Conservation (phyloP, 2,113 vertebrate species). For the Platysteira castanea region DNA sequence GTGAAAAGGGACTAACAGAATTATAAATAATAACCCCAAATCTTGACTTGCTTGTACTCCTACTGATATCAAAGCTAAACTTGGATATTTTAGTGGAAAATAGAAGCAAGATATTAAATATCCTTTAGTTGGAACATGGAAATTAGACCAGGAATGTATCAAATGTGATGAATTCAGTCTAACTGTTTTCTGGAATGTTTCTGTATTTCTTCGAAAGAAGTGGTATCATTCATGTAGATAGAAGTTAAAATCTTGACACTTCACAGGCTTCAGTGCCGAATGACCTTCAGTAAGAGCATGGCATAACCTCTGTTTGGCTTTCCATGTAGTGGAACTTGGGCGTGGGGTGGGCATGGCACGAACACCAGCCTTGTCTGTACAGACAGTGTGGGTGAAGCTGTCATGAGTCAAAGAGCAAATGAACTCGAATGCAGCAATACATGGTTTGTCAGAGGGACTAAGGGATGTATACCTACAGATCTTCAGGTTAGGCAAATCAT, state of each 20-base stretch:
- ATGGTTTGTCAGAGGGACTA: not conserved
- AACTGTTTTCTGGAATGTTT: not conserved
- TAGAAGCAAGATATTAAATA: not conserved
- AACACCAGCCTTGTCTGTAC: not conserved
- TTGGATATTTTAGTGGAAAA: not conserved
- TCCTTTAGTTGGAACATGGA: not conserved
- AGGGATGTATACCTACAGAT: not conserved
- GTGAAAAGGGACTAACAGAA: not conserved
- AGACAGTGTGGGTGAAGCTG: not conserved
- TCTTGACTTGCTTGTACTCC: not conserved
- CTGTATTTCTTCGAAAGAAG: not conserved
- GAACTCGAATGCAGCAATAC: not conserved
- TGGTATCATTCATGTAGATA: not conserved
- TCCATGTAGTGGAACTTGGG: not conserved
- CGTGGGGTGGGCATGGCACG: not conserved
- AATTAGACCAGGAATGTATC: not conserved
- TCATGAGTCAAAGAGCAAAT: not conserved
- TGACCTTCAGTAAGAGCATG: not conserved
- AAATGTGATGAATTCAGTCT: not conserved
- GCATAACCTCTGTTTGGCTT: not conserved
- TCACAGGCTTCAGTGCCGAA: not conserved
- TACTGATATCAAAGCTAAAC: not conserved
- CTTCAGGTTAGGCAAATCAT: not conserved
- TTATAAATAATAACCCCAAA: not conserved
- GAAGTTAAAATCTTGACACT: not conserved